Evolutionary conservation across 2,113 vertebrate species (phyloP), one percentile per base, ranked within the genome.

Genomic region (Choloepus hoffmanni): DNA sequence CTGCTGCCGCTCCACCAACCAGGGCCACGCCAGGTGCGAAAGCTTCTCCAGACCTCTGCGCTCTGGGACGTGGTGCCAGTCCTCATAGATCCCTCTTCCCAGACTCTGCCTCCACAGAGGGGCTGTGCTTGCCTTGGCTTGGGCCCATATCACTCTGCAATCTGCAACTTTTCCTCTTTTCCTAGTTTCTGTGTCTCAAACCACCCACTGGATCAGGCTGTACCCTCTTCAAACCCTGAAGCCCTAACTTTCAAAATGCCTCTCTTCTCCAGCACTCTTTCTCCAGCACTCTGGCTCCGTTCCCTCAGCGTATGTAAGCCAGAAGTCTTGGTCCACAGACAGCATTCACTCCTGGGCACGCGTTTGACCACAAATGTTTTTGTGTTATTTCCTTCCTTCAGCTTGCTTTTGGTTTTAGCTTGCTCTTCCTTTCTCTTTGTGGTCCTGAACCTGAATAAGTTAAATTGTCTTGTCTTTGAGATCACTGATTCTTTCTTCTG

Each of bases 11-110:
- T 18, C 60, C 28, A 0, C 30, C 48, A 3, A 3, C 36, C 21
- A 7, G 63, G 36, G 62, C 48, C 48, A 8, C 2, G 4, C 72
- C 13, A 1, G 62, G 11, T 0, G 3, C 1, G 9, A 33, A 24
- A 4, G 26, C 79, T 36, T 72, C 55, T 60, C 33, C 19, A 21
- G 23, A 23, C 3, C 15, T 24, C 40, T 6, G 0, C 19, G 65
- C 30, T 58, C 43, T 62, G 13, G 83, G 0, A 1, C 7, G 10
- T 55, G 36, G n/a, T 13, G 24, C 36, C 55, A 7, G 19, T 48
- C 45, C 62, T 63, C 60, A 19, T 1, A 72, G 40, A 45, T 14
- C 6, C 43, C 40, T 11, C 16, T 16, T 45, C 30, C 43, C 26
- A n/a, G 65, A 19, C 9, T 43, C 26, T 50, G 43, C 23, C 30